Evolutionary conservation across 2,888 invertebrate species (phyloP), one percentile per base, ranked within the genome.

Genomic region (Phragmatobia fuliginosa): DNA sequence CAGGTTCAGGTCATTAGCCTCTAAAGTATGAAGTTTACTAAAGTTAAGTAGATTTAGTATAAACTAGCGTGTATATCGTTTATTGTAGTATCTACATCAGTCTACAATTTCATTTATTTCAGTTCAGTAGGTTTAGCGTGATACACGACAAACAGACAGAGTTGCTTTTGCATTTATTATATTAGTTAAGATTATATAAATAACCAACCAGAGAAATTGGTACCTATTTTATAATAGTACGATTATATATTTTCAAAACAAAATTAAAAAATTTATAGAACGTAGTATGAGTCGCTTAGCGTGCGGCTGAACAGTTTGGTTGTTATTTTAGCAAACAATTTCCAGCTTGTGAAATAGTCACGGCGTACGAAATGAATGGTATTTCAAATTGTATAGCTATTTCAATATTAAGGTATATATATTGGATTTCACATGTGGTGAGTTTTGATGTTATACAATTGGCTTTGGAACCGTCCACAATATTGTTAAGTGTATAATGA

Each of bases 281-380:
- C 61, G 45, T 69, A 38, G 64, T 75, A 68, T 70, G 67, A 69
- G 68, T 71, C 56, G 67, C 59, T 76, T 79, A 62, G 79, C 82
- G 79, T 81, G 82, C 77, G 72, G 69, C 72, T 73, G 41, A 74
- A 79, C 82, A 71, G 80, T 81, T 80, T 79, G 70, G 80, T 67
- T 71, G 81, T 81, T 76, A 71, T 79, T 79, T 79, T 65, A 68
- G 60, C 71, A 73, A 81, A 76, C 71, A 79, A 79, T 79, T 80
- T 76, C 74, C 70, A 76, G 77, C 68, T 68, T 72, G 79, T 70
- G 74, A 73, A 82, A 82, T 66, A 68, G 80, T 72, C 69, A 73
- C 71, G 70, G 67, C 67, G 66, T 70, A 52, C 38, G 68, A 60
- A 79, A 81, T 76, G 62, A 76, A 71, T 70, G 72, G 68, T 79